phyloP scores from a whole-genome alignment of 2,888 invertebrate genomes.

The Frankliniella fusca region DNA sequence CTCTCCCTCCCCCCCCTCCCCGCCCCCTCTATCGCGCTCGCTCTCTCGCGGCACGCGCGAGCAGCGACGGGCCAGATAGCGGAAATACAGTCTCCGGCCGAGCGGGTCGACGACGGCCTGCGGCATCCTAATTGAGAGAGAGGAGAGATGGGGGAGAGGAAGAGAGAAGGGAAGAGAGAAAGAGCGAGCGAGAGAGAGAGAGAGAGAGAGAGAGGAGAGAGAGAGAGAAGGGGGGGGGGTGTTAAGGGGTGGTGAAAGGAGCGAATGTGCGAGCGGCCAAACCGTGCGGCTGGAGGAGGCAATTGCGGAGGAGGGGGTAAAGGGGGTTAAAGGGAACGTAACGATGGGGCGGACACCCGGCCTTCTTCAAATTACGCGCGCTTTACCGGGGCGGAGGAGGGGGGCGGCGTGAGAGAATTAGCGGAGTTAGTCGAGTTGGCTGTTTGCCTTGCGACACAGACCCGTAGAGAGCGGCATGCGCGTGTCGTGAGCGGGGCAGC shows the following conservation, averaged over 20 bases:
- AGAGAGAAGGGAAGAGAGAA: background rate
- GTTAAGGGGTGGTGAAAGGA: background rate
- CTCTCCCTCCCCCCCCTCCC: conserved; percentile 1
- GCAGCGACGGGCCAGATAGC: no score
- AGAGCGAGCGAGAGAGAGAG: background rate
- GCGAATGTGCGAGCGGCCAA: background rate
- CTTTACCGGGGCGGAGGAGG: no score
- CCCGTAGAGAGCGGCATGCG: background rate
- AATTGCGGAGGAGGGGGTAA: background rate
- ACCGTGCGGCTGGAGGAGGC: background rate
- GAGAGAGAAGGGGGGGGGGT: background rate
- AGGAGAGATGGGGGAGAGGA: background rate
- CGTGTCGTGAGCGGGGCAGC: no score
- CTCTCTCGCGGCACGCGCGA: background rate
- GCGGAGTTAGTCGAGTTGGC: background rate
- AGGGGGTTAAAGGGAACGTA: background rate
- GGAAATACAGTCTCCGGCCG: background rate
- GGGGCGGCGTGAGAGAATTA: no score
- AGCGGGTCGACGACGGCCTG: background rate
- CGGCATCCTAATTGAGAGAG: background rate
- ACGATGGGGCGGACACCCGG: no score
- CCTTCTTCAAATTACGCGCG: no score
- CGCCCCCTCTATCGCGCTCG: conserved; percentile 5
- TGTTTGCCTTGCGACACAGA: background rate
- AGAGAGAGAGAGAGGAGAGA: background rate